Conservation (phyloP, 2,888 invertebrate genomes). For the Clepsis dumicolana region DNA sequence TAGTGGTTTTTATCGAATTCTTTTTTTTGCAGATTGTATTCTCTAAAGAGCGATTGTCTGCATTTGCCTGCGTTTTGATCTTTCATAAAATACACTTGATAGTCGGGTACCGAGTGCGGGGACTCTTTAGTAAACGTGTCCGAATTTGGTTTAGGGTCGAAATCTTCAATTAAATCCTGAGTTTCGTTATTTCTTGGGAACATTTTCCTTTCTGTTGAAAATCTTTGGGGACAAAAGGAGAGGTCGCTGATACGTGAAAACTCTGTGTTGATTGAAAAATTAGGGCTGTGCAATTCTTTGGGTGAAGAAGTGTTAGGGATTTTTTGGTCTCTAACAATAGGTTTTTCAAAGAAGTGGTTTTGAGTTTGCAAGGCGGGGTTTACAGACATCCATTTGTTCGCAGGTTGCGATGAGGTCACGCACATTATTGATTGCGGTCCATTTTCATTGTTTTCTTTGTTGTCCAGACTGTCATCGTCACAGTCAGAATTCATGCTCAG, state of each 20-base stretch:
- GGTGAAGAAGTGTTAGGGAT: slow-evolving; percentile 81
- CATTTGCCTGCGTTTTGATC: slow-evolving; percentile 48
- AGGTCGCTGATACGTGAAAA: slow-evolving; percentile 79
- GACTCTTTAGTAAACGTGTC: slow-evolving; percentile 85
- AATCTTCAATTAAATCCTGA: slow-evolving; percentile 69
- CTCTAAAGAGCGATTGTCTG: slow-evolving; percentile 73
- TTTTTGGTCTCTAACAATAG: slow-evolving; percentile 64
- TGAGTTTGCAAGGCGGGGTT: slow-evolving; percentile 59
- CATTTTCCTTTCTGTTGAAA: slow-evolving; percentile 78
- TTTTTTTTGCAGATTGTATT: slow-evolving; percentile 64
- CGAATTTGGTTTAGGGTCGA: slow-evolving; percentile 69
- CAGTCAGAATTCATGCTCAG: slow-evolving; percentile 73
- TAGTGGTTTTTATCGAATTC: slow-evolving; percentile 60
- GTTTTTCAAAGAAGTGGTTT: slow-evolving; percentile 58
- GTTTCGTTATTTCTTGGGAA: slow-evolving; percentile 70
- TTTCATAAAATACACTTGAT: slow-evolving; percentile 36
- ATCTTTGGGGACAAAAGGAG: slow-evolving; percentile 76
- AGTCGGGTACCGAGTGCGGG: slow-evolving; percentile 68
- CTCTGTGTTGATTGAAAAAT: slow-evolving; percentile 81
- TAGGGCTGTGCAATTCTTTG: slow-evolving; percentile 77
- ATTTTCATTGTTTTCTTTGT: slow-evolving; percentile 67
- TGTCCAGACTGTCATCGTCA: slow-evolving; percentile 73
- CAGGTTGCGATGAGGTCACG: slow-evolving; percentile 65
- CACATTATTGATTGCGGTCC: slow-evolving; percentile 72
- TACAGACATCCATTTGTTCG: slow-evolving; percentile 66